Base-by-base conservation (phyloP, 2,888 invertebrate genomes). In the Bibio marci region DNA sequence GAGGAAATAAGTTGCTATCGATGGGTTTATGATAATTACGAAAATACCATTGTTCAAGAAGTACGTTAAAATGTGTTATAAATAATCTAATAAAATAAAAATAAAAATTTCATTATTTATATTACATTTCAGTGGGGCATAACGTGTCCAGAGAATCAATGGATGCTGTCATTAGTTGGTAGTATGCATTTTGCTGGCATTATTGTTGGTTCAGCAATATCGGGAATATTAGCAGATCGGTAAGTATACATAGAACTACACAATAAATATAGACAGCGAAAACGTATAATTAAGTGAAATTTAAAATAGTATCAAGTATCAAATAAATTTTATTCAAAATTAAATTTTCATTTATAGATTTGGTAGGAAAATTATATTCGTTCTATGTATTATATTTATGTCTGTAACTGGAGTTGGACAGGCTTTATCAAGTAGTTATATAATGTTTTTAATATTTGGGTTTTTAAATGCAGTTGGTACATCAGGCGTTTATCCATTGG, bases 171-270 rank as follows among this genome's bases (percentile, higher is more conserved):
- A 1, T 54, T 72, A 32, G 68, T 74, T 12, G 74, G 74, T 12
- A 71, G 71, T 0, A 57, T 67, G 37, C 74, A 75, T 56, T 74
- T 74, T 55, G 67, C 70, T 11, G 76, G 75, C 2, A 66, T 73
- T 33, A 66, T 76, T 27, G 56, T 69, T 34, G 75, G 75, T 19
- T 70, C 73, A 7, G 67, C 69, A 7, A 33, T 67, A 2, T 70
- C 69, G 43, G 74, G 75, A 14, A 59, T 71, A 45, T 52, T 74
- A 15, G 73, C 75, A 3, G 75, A 76, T 55, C 66, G 64, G 72
- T 73, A 55, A 56, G 45, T 36, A 26, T 8, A 42, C n/a, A n/a
- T n/a, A n/a, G n/a, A n/a, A n/a, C n/a, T n/a, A n/a, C n/a, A n/a
- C n/a, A n/a, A n/a, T n/a, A n/a, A n/a, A n/a, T n/a, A n/a, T n/a